A percentile compares a stretch with the other conserved stretches of the same genome.
phyloP scores from a whole-genome alignment of 2,797 vertebrate genomes.

The Sternotherus odoratus region DNA sequence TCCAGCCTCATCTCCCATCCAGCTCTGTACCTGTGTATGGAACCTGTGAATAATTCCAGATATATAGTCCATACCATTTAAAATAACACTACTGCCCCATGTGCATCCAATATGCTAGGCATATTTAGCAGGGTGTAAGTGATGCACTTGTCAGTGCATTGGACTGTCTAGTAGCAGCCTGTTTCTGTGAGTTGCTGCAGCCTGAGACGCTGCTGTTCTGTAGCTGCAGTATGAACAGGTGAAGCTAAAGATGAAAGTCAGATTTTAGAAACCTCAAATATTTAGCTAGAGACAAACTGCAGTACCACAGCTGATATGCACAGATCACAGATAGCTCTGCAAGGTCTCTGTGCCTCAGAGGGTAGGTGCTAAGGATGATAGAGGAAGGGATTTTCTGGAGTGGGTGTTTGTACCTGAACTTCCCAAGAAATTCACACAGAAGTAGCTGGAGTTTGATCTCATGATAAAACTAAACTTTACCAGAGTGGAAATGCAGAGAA shows the following conservation, averaged over 20 bases:
- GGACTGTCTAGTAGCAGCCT: not conserved
- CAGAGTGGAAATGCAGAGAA: not conserved
- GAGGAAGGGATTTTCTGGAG: not conserved
- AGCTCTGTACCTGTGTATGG: not conserved
- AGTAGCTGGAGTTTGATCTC: not conserved
- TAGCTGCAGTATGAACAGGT: not conserved
- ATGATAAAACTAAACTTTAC: not conserved
- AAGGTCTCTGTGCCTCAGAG: not conserved
- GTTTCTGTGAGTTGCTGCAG: not conserved
- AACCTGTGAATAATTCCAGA: not conserved
- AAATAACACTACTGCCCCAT: not conserved
- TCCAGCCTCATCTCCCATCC: not conserved
- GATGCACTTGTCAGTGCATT: not conserved
- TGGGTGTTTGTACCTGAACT: not conserved
- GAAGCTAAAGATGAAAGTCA: not conserved
- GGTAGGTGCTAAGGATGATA: not conserved
- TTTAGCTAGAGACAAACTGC: not conserved
- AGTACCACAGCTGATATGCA: not conserved
- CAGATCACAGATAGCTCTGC: not conserved
- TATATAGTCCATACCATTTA: too few species aligned
- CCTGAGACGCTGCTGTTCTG: not conserved
- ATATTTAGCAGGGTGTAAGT: not conserved
- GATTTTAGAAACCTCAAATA: not conserved
- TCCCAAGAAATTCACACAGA: not conserved
- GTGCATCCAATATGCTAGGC: not conserved